Evolutionary conservation across 2,888 invertebrate genomes (phyloP), one percentile per base, ranked within the genome.

Genomic region (Timema podura): DNA sequence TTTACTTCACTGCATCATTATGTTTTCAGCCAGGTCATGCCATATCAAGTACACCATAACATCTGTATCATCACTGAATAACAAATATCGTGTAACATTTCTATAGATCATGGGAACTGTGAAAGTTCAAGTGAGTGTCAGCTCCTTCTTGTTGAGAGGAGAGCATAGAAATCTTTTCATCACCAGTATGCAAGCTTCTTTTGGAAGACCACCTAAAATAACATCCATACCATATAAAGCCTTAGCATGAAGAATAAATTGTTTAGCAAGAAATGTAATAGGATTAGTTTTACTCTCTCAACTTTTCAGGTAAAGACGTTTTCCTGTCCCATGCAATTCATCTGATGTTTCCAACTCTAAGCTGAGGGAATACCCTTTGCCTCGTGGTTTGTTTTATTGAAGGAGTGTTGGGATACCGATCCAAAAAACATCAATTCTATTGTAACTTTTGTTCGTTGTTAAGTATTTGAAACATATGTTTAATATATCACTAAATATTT

Each of bases 131-230:
- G 8, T n/a, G 9, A 16, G 15, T 57, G 57, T n/a, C 57, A 57
- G 57, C 57, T 7, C 16, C 2, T 13, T 54, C n/a, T 10, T 57
- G 15, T 57, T 57, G 5, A 57, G 3, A n/a, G 57, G 15, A 57
- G 57, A 57, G 57, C 15, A 57, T 57, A 30, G 57, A 57, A 57
- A 57, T n/a, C 9, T 57, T n/a, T n/a, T 57, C 57, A 57, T 57
- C 30, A 57, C 57, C 30, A 57, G n/a, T 16, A 57, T 57, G 57
- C n/a, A 57, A 57, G n/a, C 57, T 6, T n/a, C 5, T 57, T 57
- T 30, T n/a, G 57, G 51, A 57, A n/a, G 57, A 16, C 5, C 57
- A 57, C 57, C 57, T 7, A 57, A 8, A 57, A 11, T 57, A 57
- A 57, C 9, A 15, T 57, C 57, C 15, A n/a, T 57, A 30, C 30